phyloP scores from a whole-genome alignment of 2,888 invertebrate genomes.

The Hyposoter didymator region DNA sequence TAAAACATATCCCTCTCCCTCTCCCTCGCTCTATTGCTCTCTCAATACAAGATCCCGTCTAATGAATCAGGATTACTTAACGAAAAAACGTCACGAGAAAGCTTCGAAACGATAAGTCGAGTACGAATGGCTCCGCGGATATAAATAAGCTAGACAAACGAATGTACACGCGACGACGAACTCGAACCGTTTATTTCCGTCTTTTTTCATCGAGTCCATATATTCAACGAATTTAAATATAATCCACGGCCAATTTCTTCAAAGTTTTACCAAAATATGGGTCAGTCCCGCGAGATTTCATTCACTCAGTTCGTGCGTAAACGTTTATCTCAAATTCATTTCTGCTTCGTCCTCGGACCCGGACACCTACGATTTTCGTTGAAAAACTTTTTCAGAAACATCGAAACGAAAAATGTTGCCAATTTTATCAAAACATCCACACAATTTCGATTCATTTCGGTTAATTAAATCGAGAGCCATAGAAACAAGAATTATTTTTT shows the following conservation, averaged over 20 bases:
- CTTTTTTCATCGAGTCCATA: conserved; percentile 14
- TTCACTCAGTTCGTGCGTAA: not conserved
- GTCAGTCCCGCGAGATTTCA: not conserved
- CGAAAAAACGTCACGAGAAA: conserved; percentile 49
- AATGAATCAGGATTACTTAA: conserved; percentile 65
- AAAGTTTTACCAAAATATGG: not conserved
- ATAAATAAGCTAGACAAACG: conserved; percentile 37
- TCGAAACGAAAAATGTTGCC: too few relatives aligned
- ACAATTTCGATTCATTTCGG: not conserved
- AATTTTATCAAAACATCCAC: too few relatives aligned
- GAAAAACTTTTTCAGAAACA: not conserved
- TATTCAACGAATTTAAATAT: conserved; percentile 33
- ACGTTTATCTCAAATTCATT: not conserved
- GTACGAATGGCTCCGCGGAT: conserved; percentile 43
- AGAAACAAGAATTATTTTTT: too few relatives aligned
- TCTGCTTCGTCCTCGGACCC: too few relatives aligned
- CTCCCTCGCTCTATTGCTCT: not conserved
- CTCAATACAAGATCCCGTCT: conserved; percentile 30
- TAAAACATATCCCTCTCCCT: not conserved
- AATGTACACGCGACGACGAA: conserved; percentile 33
- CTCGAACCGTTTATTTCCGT: not conserved
- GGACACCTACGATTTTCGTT: not conserved
- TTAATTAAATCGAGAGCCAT: not conserved
- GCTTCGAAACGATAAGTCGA: conserved; percentile 51
- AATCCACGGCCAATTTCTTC: not conserved